A percentile compares a stretch with the other conserved stretches of the same genome.
Conservation (phyloP, 30 jellyfish, hydroid and myxozoan genomes). For the Haliclystus octoradiatus region DNA sequence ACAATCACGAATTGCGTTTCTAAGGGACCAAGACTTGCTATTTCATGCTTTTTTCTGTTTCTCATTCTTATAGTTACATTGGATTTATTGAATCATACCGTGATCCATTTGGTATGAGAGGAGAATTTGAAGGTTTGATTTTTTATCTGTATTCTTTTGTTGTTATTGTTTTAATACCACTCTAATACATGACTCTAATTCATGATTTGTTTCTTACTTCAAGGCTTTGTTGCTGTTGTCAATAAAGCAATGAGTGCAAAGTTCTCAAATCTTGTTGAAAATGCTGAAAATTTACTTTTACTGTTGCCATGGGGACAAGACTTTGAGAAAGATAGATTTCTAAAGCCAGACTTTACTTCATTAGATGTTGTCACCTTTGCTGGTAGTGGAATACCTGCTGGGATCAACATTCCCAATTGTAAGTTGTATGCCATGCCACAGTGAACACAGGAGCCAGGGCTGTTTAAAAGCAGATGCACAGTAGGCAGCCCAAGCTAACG, state of each 20-base stretch:
- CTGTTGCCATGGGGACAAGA: constrained; percentile 86
- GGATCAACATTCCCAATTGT: constrained; percentile 96
- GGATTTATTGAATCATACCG: constrained; percentile 94
- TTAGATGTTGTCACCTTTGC: constrained; percentile 88
- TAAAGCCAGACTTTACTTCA: constrained; percentile 95
- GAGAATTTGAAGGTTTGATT: constrained; percentile 92
- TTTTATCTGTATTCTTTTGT: background rate
- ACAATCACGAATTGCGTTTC: too few species aligned
- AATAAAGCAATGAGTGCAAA: constrained; percentile 93
- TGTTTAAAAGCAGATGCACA: too few species aligned
- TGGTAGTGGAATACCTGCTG: constrained; percentile 99
- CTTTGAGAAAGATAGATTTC: constrained; percentile 74
- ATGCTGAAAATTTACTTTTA: constrained; percentile 59
- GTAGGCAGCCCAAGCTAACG: too few species aligned
- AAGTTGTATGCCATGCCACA: constrained; percentile 16
- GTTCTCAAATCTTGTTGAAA: constrained; percentile 67
- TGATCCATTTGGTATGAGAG: constrained; percentile 95
- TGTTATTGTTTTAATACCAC: constrained; percentile 1
- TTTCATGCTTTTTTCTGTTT: too few species aligned
- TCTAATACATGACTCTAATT: too few species aligned
- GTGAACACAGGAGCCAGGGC: too few species aligned
- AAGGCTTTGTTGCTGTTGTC: constrained; percentile 96
- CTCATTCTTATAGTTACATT: constrained; percentile 51
- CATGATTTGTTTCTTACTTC: background rate
- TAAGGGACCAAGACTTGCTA: too few species aligned